These are phyloP conservation scores for Bellardia bayeri DNA, from an alignment of 2,888 invertebrate genomes.

Conservation along the genomic window DNA sequence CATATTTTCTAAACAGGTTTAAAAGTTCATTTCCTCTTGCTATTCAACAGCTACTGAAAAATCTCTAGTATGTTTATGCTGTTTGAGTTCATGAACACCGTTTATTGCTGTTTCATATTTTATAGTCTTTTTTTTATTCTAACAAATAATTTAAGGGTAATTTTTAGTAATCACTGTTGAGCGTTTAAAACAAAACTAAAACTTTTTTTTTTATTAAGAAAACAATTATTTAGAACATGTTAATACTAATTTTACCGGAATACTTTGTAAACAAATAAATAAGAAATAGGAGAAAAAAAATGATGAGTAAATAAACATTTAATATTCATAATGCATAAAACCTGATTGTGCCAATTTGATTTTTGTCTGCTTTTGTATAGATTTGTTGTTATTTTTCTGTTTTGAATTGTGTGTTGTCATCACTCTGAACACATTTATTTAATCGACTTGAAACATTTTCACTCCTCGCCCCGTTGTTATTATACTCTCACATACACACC, in stretches of 20 bases:
- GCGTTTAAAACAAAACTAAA: neutral
- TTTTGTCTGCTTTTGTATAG: neutral
- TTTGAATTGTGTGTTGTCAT: slow-evolving; percentile 31
- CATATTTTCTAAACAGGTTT: slow-evolving; percentile 2
- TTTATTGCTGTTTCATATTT: neutral
- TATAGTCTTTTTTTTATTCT: neutral
- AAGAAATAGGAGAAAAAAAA: neutral
- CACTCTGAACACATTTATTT: slow-evolving; percentile 1
- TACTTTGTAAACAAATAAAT: slow-evolving; percentile 11
- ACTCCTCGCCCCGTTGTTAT: neutral
- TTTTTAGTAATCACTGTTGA: neutral
- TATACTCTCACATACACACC: neutral
- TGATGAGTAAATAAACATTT: neutral
- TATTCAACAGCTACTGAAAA: neutral
- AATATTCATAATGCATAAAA: slow-evolving; percentile 27
- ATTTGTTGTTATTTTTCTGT: slow-evolving; percentile 13
- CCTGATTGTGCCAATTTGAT: slow-evolving; percentile 16
- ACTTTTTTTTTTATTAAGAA: neutral
- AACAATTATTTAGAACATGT: neutral
- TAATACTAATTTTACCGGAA: slow-evolving; percentile 6
- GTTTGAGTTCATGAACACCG: neutral
- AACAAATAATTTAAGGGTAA: neutral
- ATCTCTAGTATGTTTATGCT: neutral
- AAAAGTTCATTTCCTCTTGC: neutral
- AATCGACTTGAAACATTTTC: neutral